Evolutionary conservation across 2,888 invertebrate genomes (phyloP).

Genomic region (Ryuthela nishihirai): DNA sequence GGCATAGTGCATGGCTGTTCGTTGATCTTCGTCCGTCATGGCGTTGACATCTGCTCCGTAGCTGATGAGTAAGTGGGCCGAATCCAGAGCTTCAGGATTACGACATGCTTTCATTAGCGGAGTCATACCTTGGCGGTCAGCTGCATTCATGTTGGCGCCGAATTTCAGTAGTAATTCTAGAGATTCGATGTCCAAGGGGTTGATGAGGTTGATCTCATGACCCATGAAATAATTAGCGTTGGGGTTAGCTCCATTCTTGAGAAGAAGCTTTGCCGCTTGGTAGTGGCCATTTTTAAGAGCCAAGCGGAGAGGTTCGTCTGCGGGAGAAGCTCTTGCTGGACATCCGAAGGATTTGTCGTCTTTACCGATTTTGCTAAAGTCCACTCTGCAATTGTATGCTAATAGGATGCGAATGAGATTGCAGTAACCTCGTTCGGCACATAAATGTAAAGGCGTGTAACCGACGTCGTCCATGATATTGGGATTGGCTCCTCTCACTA

Average conservation of each 20-base stretch:
- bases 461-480: conserved; percentile 84
- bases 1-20: conserved; percentile 84
- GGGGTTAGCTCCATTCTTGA: conserved; percentile 81
- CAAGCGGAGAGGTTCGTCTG: conserved; percentile 78
- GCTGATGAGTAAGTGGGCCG: conserved; percentile 69
- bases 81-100: conserved; percentile 69
- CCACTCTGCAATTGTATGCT: conserved; percentile 71
- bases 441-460: conserved; percentile 82
- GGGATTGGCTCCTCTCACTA: conserved; percentile 76
- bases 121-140: conserved; percentile 82
- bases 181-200: conserved; percentile 69
- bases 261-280: conserved; percentile 59
- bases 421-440: conserved; percentile 59
- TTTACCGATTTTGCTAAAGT: conserved; percentile 55
- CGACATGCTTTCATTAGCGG: conserved; percentile 89
- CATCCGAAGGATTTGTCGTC: conserved; percentile 41
- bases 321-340: conserved; percentile 40
- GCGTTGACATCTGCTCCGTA: conserved; percentile 83
- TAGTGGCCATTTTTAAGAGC: conserved; percentile 82
- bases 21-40: conserved; percentile 72
- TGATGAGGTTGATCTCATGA: conserved; percentile 81
- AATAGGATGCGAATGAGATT: conserved; percentile 60
- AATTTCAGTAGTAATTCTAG: conserved; percentile 74
- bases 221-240: conserved; percentile 88
- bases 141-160: conserved; percentile 82